Evolutionary conservation across 2,888 invertebrate species (phyloP), one percentile per base, ranked within the genome.

Genomic region (Cheilosia urbana): DNA sequence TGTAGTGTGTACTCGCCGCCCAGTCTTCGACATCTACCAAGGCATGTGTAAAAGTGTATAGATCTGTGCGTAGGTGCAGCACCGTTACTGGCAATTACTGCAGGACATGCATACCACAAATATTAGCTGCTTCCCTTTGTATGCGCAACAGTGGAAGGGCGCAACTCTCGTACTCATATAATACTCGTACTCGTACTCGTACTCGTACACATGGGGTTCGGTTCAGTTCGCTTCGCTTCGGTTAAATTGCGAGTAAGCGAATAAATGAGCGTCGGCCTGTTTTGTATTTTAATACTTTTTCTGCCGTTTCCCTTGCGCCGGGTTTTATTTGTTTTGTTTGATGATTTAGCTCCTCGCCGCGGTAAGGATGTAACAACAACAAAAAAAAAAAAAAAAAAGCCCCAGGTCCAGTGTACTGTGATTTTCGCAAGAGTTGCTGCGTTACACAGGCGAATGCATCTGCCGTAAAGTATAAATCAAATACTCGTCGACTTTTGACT

Each of bases 371-470:
- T 15, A 40, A 21, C 3, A 55, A 11, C 47, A 9, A 45, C 71
- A 45, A n/a, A 57, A 13, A 11, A 15, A 45, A n/a, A 57, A 13
- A 11, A 15, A 15, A 72, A 76, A 63, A 77, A 81, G 80, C 76
- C 65, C 45, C 9, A 19, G 42, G 84, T 84, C 84, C 84, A 81
- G 85, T 77, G 76, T 85, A 76, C 81, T 81, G 85, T 85, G 72
- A 81, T 85, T 68, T 85, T 85, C 85, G 76, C 85, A 76, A 85
- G 81, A 85, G 81, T 81, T 81, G 81, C 55, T 85, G 81, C 81
- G 63, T 85, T 85, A 53, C 71, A 85, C 85, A 81, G 85, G 66
- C 84, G 71, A 81, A 47, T 81, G 76, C 76, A 77, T 81, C 81
- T 68, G 71, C 58, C 71, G 71, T 85, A 77, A 80, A 76, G 85